Base-by-base conservation (phyloP, 2,797 vertebrate genomes). In the Poecile montanus region DNA sequence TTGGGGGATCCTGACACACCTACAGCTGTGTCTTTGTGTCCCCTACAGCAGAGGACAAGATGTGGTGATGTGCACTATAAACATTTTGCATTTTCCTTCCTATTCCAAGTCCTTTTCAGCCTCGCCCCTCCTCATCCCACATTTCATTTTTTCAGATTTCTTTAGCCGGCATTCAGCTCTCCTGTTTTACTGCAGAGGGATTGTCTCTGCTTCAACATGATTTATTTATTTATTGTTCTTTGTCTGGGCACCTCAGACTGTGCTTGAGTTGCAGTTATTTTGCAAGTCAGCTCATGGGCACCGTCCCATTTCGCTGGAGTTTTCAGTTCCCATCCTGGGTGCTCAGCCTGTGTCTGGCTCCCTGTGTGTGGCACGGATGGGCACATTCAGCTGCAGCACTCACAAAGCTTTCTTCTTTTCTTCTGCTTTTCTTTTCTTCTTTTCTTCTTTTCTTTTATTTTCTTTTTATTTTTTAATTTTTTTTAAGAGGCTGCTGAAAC, bases 191-290 rank as follows among this genome's bases (percentile, higher is more conserved):
- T 50, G 70, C 50, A 57, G 50, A n/a, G 44, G 16, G 48, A 11
- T 68, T 57, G 57, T 42, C 73, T 75, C 48, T 40, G 44, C 62
- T 75, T 38, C 26, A 11, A 3, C 32, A 0, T 53, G 75, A 84
- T 93, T 84, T 92, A 93, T 91, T 80, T 89, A 77, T 92, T 91
- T 93, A 75, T 76, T 88, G 58, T 84, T 85, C 86, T 93, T 85
- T 87, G 79, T 56, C 92, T 91, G 84, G 85, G 68, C 57, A 85
- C 36, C 72, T 91, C 95, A 89, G 48, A 5, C 72, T 45, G 63
- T 66, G 71, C 83, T 82, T 38, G 27, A 60, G 51, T 7, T 71
- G 84, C 74, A 67, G 0, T 63, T 89, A 32, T 84, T 94, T 67
- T 82, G 94, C 74, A 40, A 26, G 42, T 56, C 86, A 76, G 80